Evolutionary conservation across 2,113 vertebrate genomes (phyloP).

Genomic region (Syngnathus scovelli): DNA sequence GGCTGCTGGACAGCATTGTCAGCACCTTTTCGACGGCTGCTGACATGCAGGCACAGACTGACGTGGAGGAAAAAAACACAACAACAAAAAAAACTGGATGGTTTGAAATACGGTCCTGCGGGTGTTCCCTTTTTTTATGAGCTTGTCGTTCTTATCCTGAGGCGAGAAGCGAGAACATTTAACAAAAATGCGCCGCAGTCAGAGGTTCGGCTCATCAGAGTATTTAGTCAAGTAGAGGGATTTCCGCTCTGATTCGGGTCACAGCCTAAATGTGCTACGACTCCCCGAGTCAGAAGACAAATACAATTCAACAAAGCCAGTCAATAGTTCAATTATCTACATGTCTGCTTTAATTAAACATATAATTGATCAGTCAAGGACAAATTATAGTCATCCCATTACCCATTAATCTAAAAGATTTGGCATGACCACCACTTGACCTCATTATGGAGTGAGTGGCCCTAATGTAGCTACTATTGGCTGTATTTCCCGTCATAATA

Average conservation of each 20-base stretch:
- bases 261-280: conserved; percentile 24
- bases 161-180: conserved; percentile 21
- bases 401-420: conserved; percentile 48
- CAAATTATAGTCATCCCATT: conserved; percentile 59
- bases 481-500: conserved; percentile 4
- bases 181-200: conserved; percentile 16
- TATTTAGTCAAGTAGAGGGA: conserved; percentile 20
- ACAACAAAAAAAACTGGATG: conserved; percentile 21
- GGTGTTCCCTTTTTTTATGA: conserved; percentile 35
- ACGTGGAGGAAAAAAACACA: conserved; percentile 22
- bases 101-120: conserved; percentile 47
- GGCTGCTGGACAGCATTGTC: conserved; percentile 61
- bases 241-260: conserved; percentile 28
- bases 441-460: conserved; percentile 41
- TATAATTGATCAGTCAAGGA: conserved; percentile 56
- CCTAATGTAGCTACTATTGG: conserved; percentile 32
- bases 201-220: conserved; percentile 33
- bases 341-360: conserved; percentile 67
- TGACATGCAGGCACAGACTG: conserved; percentile 63
- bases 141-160: conserved; percentile 17
- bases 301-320: conserved; percentile 38
- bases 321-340: conserved; percentile 69
- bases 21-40: conserved; percentile 66
- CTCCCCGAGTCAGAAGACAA: conserved; percentile 41
- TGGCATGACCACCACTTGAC: conserved; percentile 62